A percentile compares a stretch with the other conserved stretches of the same genome.
phyloP scores from a whole-genome alignment of 2,888 invertebrate genomes.

The Laspeyria flexula region DNA sequence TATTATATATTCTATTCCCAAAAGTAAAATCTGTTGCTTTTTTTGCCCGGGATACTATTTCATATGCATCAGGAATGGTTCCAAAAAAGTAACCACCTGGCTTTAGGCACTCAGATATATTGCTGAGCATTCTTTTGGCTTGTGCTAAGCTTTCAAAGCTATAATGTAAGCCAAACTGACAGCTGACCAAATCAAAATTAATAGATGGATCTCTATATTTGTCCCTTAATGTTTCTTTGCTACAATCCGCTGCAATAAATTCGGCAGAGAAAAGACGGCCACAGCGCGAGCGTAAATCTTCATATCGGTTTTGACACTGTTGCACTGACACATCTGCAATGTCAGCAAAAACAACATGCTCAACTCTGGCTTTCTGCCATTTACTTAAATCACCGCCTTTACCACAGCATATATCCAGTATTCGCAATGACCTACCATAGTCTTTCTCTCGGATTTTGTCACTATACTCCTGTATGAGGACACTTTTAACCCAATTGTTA shows the following conservation, averaged over 20 bases:
- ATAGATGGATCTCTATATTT: conserved; percentile 92
- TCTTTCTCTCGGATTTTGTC: conserved; percentile 88
- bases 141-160: conserved; percentile 95
- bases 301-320: conserved; percentile 94
- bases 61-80: conserved; percentile 97
- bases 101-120: conserved; percentile 95
- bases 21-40: conserved; percentile 87
- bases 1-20: conserved; percentile 92
- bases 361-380: conserved; percentile 94
- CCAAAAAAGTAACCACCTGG: conserved; percentile 98
- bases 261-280: conserved; percentile 91
- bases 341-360: conserved; percentile 95
- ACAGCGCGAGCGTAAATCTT: conserved; percentile 86
- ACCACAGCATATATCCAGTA: conserved; percentile 98
- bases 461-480: conserved; percentile 94
- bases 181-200: conserved; percentile 95
- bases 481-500: conserved; percentile 99
- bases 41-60: conserved; percentile 92
- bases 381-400: conserved; percentile 99
- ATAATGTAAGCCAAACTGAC: conserved; percentile 99
- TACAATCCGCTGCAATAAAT: conserved; percentile 96
- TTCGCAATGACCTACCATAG: conserved; percentile 89
- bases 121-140: conserved; percentile 96
- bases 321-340: conserved; percentile 97
- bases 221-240: conserved; percentile 92